Evolutionary conservation across 2,797 vertebrate genomes (phyloP).

Genomic region (Helicolenus hilgendorfi): DNA sequence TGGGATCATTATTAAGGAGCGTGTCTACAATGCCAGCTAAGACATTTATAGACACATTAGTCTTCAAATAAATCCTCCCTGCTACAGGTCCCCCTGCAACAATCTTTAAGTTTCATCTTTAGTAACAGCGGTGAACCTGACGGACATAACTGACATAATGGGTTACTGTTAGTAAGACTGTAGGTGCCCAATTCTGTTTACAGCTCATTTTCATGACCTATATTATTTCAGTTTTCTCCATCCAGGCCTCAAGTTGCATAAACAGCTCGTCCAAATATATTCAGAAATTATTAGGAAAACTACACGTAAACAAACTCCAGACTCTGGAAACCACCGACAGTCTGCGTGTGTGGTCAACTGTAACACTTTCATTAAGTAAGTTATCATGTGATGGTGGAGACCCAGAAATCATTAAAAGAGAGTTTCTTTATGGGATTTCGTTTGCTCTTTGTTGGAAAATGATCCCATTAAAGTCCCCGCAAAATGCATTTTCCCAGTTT

Average conservation of each 20-base stretch:
- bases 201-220: constrained; percentile 6
- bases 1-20: not conserved
- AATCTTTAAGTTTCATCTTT: not conserved
- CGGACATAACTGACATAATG: not conserved
- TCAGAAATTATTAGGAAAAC: not conserved
- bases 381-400: not conserved
- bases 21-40: not conserved
- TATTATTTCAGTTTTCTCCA: not conserved
- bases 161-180: not conserved
- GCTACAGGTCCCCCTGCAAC: not conserved
- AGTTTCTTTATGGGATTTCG: not conserved
- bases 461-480: not conserved
- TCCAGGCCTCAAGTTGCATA: not conserved
- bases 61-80: not conserved
- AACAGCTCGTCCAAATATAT: not conserved
- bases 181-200: not conserved
- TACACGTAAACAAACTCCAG: not conserved
- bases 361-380: not conserved
- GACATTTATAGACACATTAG: not conserved
- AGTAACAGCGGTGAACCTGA: not conserved
- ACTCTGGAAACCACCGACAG: not conserved
- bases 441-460: not conserved
- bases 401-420: not conserved
- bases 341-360: not conserved
- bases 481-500: too few relatives aligned